phyloP scores from a whole-genome alignment of 2,888 invertebrate genomes.

The Seira ritae region DNA sequence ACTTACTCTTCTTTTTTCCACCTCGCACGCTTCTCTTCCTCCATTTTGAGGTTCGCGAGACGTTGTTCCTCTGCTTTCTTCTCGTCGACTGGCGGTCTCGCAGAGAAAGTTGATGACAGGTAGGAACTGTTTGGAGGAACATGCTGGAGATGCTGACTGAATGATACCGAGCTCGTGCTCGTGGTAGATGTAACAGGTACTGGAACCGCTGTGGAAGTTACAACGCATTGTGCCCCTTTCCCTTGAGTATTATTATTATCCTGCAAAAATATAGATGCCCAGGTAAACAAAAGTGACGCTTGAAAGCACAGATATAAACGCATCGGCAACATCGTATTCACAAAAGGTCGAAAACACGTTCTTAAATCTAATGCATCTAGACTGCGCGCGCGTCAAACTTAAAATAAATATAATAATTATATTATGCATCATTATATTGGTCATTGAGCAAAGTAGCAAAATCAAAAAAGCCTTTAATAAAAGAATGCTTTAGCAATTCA shows the following conservation, averaged over 20 bases:
- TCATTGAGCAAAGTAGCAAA: too few species aligned
- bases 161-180: conserved; percentile 22
- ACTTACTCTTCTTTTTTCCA: conserved; percentile 73
- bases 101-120: conserved; percentile 17
- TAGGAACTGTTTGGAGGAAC: conserved; percentile 43
- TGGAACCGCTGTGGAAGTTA: background rate
- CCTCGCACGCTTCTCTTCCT: conserved; percentile 70
- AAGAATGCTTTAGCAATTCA: too few species aligned
- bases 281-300: too few species aligned
- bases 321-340: too few species aligned
- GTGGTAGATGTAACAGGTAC: conserved; percentile 43
- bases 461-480: too few species aligned
- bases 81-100: conserved; percentile 65
- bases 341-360: too few species aligned
- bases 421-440: too few species aligned
- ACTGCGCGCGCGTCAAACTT: too few species aligned
- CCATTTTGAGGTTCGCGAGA: conserved; percentile 68
- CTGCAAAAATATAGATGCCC: too few species aligned
- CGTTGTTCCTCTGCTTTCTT: conserved; percentile 69
- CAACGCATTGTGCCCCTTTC: conserved; percentile 35
- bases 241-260: conserved; percentile 55
- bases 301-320: too few species aligned
- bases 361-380: too few species aligned
- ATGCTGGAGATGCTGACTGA: conserved; percentile 47
- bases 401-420: too few species aligned